Evolutionary conservation across 2,888 invertebrate genomes (phyloP).

Genomic region (Trachelus iudaicus): DNA sequence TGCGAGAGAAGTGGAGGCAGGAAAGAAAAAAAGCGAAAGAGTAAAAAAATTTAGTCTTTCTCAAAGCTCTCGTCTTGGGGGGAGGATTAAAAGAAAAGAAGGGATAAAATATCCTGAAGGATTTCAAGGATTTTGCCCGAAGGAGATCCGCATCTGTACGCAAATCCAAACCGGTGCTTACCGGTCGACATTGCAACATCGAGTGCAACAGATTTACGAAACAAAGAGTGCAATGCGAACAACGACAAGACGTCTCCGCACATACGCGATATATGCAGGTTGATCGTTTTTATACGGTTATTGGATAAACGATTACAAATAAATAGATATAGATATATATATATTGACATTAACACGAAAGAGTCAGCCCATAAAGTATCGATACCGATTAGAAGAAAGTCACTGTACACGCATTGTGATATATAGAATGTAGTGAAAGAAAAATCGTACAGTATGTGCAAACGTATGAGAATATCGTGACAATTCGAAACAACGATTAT

Average conservation of each 20-base stretch:
- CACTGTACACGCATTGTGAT: slow-evolving; percentile 14
- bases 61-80: not conserved
- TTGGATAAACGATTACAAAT: slow-evolving; percentile 1
- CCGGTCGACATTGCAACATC: slow-evolving; percentile 14
- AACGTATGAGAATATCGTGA: not conserved
- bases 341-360: too few relatives aligned
- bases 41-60: not conserved
- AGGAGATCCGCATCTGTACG: not conserved
- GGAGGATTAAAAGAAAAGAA: not conserved
- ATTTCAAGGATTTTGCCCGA: not conserved
- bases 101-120: not conserved
- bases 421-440: slow-evolving; percentile 9
- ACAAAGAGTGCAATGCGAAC: slow-evolving; percentile 45
- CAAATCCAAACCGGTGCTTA: not conserved
- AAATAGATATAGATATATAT: slow-evolving; percentile 11
- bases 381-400: not conserved
- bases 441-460: not conserved
- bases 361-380: not conserved
- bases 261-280: not conserved
- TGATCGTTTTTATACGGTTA: not conserved
- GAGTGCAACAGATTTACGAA: slow-evolving; percentile 33
- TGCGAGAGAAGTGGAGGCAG: not conserved
- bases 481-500: not conserved
- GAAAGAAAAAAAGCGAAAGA: not conserved
- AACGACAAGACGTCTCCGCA: slow-evolving; percentile 7